A percentile compares a stretch with the other conserved stretches of the same genome.
Evolutionary conservation across 2,888 invertebrate genomes (phyloP).

Genomic region (Andrena haemorrhoa): DNA sequence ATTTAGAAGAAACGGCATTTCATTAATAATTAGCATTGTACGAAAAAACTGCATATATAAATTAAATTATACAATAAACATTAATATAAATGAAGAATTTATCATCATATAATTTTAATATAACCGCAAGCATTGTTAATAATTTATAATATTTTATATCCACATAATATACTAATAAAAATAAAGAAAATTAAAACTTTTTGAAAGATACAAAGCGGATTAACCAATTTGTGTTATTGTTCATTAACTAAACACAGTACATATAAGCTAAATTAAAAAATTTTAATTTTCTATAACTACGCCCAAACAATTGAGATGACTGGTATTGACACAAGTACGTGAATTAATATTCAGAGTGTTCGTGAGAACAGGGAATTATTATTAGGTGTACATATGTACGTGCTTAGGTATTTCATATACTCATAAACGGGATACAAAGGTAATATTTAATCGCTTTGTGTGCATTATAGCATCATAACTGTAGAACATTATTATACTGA

Average conservation of each 20-base stretch:
- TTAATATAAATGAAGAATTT: too few relatives aligned
- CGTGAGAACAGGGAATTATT: constrained; percentile 14
- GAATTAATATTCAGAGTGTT: constrained; percentile 26
- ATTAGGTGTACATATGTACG: constrained; percentile 1
- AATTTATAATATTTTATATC: too few relatives aligned
- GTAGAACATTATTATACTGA: constrained; percentile 11
- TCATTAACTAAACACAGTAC: neutral
- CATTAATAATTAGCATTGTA: too few relatives aligned
- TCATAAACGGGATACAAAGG: constrained; percentile 2
- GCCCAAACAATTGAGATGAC: neutral
- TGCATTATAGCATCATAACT: neutral
- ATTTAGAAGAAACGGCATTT: too few relatives aligned
- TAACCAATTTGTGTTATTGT: neutral
- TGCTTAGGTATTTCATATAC: neutral
- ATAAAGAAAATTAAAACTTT: too few relatives aligned
- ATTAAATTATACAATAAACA: too few relatives aligned
- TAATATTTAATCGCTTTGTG: constrained; percentile 27
- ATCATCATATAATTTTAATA: too few relatives aligned
- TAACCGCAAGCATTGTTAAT: too few relatives aligned
- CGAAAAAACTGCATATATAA: too few relatives aligned
- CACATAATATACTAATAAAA: too few relatives aligned
- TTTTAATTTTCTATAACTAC: neutral
- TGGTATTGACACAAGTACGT: constrained; percentile 13
- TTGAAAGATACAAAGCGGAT: too few relatives aligned
- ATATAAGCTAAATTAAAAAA: neutral